Base-by-base conservation (phyloP, 1,140 invertebrate species). In the Zaprionus africanus region DNA sequence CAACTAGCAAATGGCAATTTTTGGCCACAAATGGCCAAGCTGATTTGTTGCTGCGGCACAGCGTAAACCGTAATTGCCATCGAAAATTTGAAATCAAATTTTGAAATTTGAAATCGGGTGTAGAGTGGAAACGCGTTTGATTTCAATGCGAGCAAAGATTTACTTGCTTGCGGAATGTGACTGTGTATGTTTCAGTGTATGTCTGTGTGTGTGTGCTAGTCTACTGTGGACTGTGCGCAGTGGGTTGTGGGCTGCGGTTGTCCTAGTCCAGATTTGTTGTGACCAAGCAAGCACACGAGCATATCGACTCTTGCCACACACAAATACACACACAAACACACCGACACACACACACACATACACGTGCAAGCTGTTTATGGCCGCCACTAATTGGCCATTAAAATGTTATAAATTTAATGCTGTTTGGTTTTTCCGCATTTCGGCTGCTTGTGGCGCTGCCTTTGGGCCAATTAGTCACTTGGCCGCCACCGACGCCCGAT, bases 301-400 rank as follows among this genome's bases (percentile, higher is more conserved):
- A 56, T 26, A 69, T 51, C 46, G 46, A 51, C 46, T 51, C 46
- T 51, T 51, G 46, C 38, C 5, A 57, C 59, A 62, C 28, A 58
- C 31, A 46, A 6, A 59, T 6, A 72, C n/a, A 24, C 5, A 63
- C 4, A 63, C 15, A 9, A 5, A 60, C 15, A 19, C n/a, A 49
- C 15, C 56, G 19, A 58, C 31, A 28, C 26, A 51, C n/a, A 49
- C 15, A 62, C 28, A 58, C 31, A 28, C 26, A 51, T 4, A 65
- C 19, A 22, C 5, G 17, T 9, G 17, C 24, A 31, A 13, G 13
- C 38, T 57, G 56, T 72, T 76, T 76, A 76, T 59, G 56, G 62
- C 56, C 38, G 38, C 68, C 74, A 76, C 74, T 72, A 76, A 76
- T 65, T 76, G 69, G 74, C 74, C 74, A 76, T 76, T 76, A 76